These are phyloP conservation scores for Prosapia bicincta DNA, from an alignment of 2,888 invertebrate genomes.

Conservation along the genomic window DNA sequence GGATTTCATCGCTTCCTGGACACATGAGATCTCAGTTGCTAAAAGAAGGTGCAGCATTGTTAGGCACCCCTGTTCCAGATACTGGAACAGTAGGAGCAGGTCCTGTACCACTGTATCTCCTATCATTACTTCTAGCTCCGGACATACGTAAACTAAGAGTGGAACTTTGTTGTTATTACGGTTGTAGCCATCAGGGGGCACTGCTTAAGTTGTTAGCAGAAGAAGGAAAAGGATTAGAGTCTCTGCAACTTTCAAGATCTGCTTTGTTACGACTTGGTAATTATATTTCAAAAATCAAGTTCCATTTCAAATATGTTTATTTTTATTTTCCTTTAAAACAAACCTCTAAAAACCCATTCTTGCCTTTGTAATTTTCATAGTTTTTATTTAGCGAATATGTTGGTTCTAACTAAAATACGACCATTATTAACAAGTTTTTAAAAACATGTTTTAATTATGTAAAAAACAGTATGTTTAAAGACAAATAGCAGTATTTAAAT, in stretches of 20 bases:
- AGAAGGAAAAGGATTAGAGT: conserved; percentile 46
- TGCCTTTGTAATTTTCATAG: no score
- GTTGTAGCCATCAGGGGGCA: conserved; percentile 49
- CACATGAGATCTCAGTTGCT: conserved; percentile 39
- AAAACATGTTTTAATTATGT: no score
- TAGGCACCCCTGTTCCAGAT: conserved; percentile 45
- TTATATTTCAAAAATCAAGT: neutral
- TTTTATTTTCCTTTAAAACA: no score
- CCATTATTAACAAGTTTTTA: no score
- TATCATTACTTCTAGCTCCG: conserved; percentile 46
- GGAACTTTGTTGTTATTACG: conserved; percentile 49
- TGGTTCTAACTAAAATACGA: no score
- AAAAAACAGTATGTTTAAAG: no score
- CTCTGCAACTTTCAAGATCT: conserved; percentile 46
- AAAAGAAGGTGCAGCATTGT: conserved; percentile 40
- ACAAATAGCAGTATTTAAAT: no score
- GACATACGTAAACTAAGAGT: conserved; percentile 46
- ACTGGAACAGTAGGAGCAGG: conserved; percentile 45
- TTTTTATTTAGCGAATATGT: no score
- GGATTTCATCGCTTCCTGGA: conserved; percentile 46
- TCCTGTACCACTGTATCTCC: conserved; percentile 46
- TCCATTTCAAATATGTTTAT: no score
- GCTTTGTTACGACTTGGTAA: conserved; percentile 45
- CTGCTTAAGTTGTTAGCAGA: conserved; percentile 45
- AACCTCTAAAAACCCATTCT: no score